Base-by-base conservation (phyloP, 2,888 invertebrate genomes). In the Perdita meconis region DNA sequence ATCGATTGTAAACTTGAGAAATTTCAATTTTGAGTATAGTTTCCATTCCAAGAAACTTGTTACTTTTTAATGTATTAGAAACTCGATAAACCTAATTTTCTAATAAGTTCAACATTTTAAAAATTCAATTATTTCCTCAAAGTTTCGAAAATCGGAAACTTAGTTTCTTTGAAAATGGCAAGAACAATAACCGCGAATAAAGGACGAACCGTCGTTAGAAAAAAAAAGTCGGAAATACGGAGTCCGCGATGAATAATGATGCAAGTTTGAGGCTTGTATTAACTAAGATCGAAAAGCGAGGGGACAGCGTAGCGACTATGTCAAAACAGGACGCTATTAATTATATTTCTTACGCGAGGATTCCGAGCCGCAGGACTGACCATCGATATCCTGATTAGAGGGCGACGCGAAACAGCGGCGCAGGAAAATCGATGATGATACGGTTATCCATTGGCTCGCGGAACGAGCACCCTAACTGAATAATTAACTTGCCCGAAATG, bases 321-420 rank as follows among this genome's bases (percentile, higher is more conserved):
- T 79, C 83, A 79, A 81, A 76, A 84, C 78, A 73, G 70, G 53
- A 57, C 47, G 60, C 75, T 76, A 81, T 84, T 75, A 76, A 83
- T 84, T 83, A 83, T 63, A 56, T 57, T 83, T 78, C 73, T 81
- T 74, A 73, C 68, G 36, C 38, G n/a, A n/a, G n/a, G n/a, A n/a
- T n/a, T n/a, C 57, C 64, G 40, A 19, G 40, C 44, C n/a, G 44
- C 57, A 56, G 22, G 57, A 19, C 10, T 47, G 10, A 13, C 34
- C 19, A 13, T 22, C 44, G 30, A 13, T 34, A 30, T 51, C 76
- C 61, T 69, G 71, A 61, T 53, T 56, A 40, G 38, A 53, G 53
- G n/a, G 50, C 80, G 42, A n/a, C 6, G 34, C 10, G 3, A 56
- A 44, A 22, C 19, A 55, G 44, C 19, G n/a, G 19, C 10, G 22